These are phyloP conservation scores for Ichneumoninae sp. DNA, from an alignment of 2,888 invertebrate genomes.

Conservation along the genomic window DNA sequence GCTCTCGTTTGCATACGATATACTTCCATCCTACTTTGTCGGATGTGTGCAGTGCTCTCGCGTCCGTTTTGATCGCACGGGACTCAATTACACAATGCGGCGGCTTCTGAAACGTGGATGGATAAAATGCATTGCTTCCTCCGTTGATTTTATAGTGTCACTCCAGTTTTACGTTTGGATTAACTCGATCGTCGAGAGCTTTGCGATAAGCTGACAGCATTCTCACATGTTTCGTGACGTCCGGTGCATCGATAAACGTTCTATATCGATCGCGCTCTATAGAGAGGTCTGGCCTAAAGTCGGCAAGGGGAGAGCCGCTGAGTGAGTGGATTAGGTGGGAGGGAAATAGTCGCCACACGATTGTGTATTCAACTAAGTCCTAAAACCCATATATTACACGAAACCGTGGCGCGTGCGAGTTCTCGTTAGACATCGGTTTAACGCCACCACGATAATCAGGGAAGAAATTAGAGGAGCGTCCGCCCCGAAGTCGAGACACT, in stretches of 20 bases:
- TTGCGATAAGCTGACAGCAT: not conserved
- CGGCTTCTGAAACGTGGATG: conserved; percentile 4
- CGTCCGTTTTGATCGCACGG: conserved; percentile 38
- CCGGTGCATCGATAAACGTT: not conserved
- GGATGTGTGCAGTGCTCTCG: conserved; percentile 1
- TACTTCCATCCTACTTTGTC: not conserved
- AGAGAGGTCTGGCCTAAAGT: not conserved
- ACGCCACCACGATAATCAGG: conserved; percentile 49
- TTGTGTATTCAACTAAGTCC: conserved; percentile 7
- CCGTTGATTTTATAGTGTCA: not conserved
- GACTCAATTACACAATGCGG: conserved; percentile 47
- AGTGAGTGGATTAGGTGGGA: not conserved
- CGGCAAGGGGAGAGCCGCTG: not conserved
- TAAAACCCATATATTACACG: not conserved
- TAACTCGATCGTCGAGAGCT: not conserved
- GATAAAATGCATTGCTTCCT: conserved; percentile 52
- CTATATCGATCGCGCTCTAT: not conserved
- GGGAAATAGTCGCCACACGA: not conserved
- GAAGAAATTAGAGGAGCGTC: conserved; percentile 44
- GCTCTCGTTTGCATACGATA: conserved; percentile 9
- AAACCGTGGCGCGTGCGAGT: conserved; percentile 53
- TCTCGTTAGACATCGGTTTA: conserved; percentile 52
- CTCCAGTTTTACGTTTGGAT: not conserved
- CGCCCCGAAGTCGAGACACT: conserved; percentile 6
- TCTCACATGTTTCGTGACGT: conserved; percentile 5